Evolutionary conservation across 2,113 vertebrate genomes (phyloP), one percentile per base, ranked within the genome.

Genomic region (Amphilophus citrinellus): DNA sequence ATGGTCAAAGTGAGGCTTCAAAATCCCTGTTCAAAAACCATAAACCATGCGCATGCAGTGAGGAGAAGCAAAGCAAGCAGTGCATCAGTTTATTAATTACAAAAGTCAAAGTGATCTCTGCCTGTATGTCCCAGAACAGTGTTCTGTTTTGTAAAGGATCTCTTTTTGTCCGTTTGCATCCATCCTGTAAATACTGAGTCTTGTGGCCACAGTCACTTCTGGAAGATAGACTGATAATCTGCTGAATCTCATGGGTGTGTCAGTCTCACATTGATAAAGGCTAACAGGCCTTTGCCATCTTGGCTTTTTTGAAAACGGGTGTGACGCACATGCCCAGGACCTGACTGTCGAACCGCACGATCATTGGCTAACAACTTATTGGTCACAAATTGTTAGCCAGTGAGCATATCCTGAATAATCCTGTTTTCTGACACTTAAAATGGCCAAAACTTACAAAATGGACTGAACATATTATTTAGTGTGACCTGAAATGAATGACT

Each of bases 1-100:
- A 47, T 47, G 47, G 22, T 68, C 17, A 3, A 68, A 50, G 22
- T 47, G 65, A 68, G 44, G 44, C 22, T 68, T 68, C 63, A 47
- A 18, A 42, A 68, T 15, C 14, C 42, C 65, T 27, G 42, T 47
- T 5, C 14, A 68, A 42, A 68, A 68, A 68, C 22, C 27, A 27
- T 27, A 47, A 68, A 18, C 22, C 65, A 18, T 47, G 65, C 14
- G 65, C 0, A 68, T 68, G 42, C 42, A 18, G 65, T 50, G 42
- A 68, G 17, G 42, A 47, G 42, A 68, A 11, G 65, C 15, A 2
- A 24, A 10, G 42, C 9, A 68, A 68, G 65, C 42, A 68, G 42
- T 68, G 65, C 65, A 68, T 68, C 65, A 68, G 42, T 68, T 68
- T 68, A 68, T 68, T 68, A 68, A 50, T 68, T 47, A 68, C 15